Percentiles rank a stretch among this genome's conserved stretches.
Conservation (phyloP, 2,113 vertebrate genomes). For the Climacteris rufus region DNA sequence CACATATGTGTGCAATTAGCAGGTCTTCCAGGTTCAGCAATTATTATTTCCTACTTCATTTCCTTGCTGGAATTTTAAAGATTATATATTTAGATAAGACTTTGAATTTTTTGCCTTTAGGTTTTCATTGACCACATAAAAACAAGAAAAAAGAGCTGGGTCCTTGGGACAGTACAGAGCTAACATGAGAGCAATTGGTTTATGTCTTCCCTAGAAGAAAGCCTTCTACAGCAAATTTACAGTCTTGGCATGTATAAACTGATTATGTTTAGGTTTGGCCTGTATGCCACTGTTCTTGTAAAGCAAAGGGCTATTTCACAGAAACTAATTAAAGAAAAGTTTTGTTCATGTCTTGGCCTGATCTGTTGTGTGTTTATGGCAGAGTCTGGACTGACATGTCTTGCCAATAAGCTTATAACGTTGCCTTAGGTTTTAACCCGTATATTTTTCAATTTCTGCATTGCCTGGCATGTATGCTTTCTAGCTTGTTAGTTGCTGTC, state of each 20-base stretch:
- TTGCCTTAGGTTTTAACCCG: no score
- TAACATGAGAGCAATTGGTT: background rate
- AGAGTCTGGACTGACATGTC: background rate
- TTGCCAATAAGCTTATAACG: background rate
- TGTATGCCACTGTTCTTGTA: background rate
- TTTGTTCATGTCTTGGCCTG: background rate
- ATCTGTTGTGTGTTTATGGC: background rate
- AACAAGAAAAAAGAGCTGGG: background rate
- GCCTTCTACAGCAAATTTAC: background rate
- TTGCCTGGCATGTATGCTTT: no score
- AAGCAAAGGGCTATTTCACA: background rate
- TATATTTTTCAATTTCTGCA: no score
- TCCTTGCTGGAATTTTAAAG: background rate
- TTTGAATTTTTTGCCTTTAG: background rate
- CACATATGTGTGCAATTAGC: background rate
- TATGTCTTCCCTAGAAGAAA: background rate
- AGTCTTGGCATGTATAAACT: background rate
- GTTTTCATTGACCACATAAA: background rate
- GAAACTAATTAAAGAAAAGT: background rate
- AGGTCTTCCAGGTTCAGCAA: background rate
- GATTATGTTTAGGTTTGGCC: background rate
- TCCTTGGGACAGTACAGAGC: background rate
- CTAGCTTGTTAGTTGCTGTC: no score
- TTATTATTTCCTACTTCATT: background rate
- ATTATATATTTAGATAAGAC: background rate